Evolutionary conservation across 2,888 invertebrate genomes (phyloP).

Genomic region (Dorcus hopei): DNA sequence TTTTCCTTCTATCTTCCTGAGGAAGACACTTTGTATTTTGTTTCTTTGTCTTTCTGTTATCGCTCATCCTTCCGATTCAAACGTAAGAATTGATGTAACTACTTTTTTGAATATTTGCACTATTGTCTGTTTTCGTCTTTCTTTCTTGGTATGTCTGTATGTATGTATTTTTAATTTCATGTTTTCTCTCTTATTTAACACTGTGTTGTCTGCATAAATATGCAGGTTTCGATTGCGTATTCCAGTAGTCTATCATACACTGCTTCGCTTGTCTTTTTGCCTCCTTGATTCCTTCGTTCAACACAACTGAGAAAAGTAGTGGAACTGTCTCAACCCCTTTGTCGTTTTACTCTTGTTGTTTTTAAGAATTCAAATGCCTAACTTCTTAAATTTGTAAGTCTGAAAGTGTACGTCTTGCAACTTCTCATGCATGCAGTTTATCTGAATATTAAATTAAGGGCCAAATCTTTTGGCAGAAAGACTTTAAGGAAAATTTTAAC

Average conservation of each 20-base stretch:
- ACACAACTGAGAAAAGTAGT: neutral
- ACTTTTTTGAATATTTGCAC: neutral
- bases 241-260: neutral
- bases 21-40: no score
- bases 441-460: no score
- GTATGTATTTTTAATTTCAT: neutral
- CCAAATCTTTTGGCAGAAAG: no score
- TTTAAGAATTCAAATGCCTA: no score
- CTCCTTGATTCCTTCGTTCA: neutral
- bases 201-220: neutral
- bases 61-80: neutral
- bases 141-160: neutral
- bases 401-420: no score
- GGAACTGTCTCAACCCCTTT: neutral
- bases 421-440: no score
- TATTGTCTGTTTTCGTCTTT: neutral
- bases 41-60: no score
- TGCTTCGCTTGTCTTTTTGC: neutral
- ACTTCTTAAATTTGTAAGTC: no score
- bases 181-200: neutral
- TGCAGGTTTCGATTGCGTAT: neutral
- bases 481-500: no score
- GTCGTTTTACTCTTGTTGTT: neutral
- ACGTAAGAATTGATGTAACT: neutral
- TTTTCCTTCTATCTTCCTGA: no score